These are phyloP conservation scores for Eueremaeus valkanovi DNA, from an alignment of 2,888 invertebrate species.

Conservation along the genomic window DNA sequence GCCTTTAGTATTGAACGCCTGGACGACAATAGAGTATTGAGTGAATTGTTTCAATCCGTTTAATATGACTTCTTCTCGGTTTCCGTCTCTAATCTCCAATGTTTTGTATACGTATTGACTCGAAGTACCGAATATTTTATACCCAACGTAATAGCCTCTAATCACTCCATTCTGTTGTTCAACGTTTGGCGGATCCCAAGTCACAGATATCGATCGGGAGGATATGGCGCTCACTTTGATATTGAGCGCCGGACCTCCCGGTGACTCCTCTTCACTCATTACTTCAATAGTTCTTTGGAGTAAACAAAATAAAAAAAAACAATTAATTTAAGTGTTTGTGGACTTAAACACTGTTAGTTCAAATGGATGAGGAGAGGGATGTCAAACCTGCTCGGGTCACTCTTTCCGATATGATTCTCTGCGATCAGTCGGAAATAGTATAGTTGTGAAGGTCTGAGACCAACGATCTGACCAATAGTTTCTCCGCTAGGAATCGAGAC, in stretches of 20 bases:
- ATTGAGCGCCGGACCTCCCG: constrained; percentile 52
- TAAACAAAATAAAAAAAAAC: too few species aligned
- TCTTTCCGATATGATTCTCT: constrained; percentile 52
- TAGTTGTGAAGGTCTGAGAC: constrained; percentile 51
- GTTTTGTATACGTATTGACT: constrained; percentile 52
- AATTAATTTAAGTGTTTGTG: too few species aligned
- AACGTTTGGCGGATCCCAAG: constrained; percentile 52
- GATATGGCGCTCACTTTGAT: constrained; percentile 52
- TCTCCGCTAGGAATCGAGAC: constrained; percentile 19
- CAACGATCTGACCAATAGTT: constrained; percentile 44
- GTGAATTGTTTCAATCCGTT: constrained; percentile 48
- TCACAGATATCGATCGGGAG: constrained; percentile 52
- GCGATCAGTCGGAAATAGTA: constrained; percentile 52
- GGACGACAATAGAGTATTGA: constrained; percentile 52
- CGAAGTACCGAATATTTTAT: constrained; percentile 48
- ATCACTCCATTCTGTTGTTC: constrained; percentile 52
- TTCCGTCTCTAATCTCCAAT: constrained; percentile 45
- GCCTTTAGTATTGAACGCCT: constrained; percentile 53
- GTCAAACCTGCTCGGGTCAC: constrained; percentile 49
- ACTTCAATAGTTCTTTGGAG: constrained; percentile 48
- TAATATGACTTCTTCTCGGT: constrained; percentile 45
- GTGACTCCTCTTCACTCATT: constrained; percentile 53
- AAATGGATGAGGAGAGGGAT: background rate
- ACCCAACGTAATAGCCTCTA: constrained; percentile 53
- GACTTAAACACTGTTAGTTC: background rate